These are phyloP conservation scores for Echinometra lucunter DNA, from an alignment of 53 echinoderm and acorn worm species.

Conservation along the genomic window DNA sequence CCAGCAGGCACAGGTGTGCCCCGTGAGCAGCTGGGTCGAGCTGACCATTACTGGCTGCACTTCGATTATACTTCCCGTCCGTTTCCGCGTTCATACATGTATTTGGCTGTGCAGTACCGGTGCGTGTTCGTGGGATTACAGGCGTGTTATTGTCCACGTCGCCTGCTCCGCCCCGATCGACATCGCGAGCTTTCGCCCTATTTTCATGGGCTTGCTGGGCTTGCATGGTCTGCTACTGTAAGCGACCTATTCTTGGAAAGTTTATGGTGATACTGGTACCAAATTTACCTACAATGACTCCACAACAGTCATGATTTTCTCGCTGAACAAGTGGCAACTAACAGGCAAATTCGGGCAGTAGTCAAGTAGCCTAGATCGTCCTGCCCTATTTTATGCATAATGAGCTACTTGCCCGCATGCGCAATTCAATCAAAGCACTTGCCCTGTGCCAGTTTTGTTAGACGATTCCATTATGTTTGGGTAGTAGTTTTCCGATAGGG, in stretches of 20 bases:
- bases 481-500: neutral
- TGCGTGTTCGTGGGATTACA: neutral
- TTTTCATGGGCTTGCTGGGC: neutral
- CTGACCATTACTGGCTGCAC: neutral
- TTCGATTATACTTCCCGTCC: neutral
- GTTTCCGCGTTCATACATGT: conserved; percentile 36
- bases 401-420: conserved; percentile 69
- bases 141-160: conserved; percentile 49
- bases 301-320: neutral
- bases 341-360: neutral
- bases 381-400: conserved; percentile 56
- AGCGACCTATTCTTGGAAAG: neutral
- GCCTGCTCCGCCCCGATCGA: conserved; percentile 45
- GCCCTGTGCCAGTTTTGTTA: conserved; percentile 31
- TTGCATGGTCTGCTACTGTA: conserved; percentile 50
- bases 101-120: no score
- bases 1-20: conserved; percentile 6
- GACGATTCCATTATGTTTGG: conserved; percentile 1
- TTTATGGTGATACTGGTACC: neutral
- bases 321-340: neutral
- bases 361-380: conserved; percentile 32
- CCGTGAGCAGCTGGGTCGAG: conserved; percentile 31
- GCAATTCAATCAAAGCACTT: conserved; percentile 47
- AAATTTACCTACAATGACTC: neutral
- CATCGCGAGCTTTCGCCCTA: neutral